These are phyloP conservation scores for Spongia lamella DNA, from an alignment of 37 sponge, comb jelly and placozoan species.

Conservation along the genomic window DNA sequence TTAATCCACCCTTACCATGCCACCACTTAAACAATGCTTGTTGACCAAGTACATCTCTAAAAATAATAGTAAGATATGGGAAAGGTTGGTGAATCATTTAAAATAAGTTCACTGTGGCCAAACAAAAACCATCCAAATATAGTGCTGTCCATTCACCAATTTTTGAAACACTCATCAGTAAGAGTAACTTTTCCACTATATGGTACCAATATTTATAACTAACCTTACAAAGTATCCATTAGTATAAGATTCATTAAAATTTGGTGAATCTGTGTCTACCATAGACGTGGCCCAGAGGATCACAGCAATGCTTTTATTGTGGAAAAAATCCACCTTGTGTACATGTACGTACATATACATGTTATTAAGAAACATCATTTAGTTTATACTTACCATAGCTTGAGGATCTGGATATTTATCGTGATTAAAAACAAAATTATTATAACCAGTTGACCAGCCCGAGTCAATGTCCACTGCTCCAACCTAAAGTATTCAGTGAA, in stretches of 20 bases:
- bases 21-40: slow-evolving; percentile 70
- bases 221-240: slow-evolving; percentile 79
- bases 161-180: too few species aligned
- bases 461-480: slow-evolving; percentile 86
- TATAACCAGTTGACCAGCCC: slow-evolving; percentile 79
- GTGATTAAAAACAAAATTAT: slow-evolving; percentile 75
- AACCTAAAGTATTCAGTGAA: slow-evolving; percentile 65
- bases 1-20: slow-evolving; percentile 84
- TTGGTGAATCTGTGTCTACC: slow-evolving; percentile 76
- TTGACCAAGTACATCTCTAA: slow-evolving; percentile 65
- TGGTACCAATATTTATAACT: not conserved
- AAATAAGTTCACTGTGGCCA: too few species aligned
- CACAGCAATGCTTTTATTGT: slow-evolving; percentile 55
- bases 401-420: slow-evolving; percentile 78
- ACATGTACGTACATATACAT: not conserved
- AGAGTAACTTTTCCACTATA: not conserved
- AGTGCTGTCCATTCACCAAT: too few species aligned
- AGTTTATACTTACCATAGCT: slow-evolving; percentile 41
- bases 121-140: too few species aligned
- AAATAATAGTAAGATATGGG: not conserved
- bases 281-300: slow-evolving; percentile 84
- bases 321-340: slow-evolving; percentile 62
- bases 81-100: too few species aligned
- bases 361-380: not conserved
- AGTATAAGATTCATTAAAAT: slow-evolving; percentile 65